These are phyloP conservation scores for Drosophila nannoptera DNA, from an alignment of 1,140 invertebrate species.

Conservation along the genomic window DNA sequence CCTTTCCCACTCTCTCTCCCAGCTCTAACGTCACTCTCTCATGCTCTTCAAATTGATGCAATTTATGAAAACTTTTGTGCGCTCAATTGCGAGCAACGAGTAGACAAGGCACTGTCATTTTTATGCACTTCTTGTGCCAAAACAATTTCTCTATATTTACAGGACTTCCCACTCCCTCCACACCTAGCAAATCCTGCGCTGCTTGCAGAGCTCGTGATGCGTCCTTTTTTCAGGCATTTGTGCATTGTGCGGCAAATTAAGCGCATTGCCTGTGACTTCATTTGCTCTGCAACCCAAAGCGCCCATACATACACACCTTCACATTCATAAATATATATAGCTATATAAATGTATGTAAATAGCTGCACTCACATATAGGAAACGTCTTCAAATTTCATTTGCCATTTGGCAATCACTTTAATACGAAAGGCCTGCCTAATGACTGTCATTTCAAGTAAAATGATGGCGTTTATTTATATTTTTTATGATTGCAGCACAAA, in stretches of 20 bases:
- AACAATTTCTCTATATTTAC: conserved; percentile 56
- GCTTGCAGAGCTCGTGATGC: conserved; percentile 32
- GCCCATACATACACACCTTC: conserved; percentile 43
- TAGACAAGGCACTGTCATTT: conserved; percentile 71
- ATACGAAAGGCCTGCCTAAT: conserved; percentile 67
- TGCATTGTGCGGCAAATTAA: conserved; percentile 73
- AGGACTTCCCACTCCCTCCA: conserved; percentile 27
- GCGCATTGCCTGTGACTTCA: conserved; percentile 71
- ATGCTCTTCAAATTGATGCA: conserved; percentile 68
- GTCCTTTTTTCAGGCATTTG: conserved; percentile 29
- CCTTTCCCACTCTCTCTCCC: neutral
- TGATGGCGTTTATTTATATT: conserved; percentile 65
- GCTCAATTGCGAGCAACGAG: conserved; percentile 64
- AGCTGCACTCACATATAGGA: conserved; percentile 3
- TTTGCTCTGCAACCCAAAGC: conserved; percentile 18
- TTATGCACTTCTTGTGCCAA: conserved; percentile 72
- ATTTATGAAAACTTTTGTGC: conserved; percentile 76
- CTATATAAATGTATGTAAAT: neutral
- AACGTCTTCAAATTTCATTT: conserved; percentile 55
- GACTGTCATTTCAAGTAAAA: conserved; percentile 55
- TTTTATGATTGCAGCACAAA: conserved; percentile 37
- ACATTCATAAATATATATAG: neutral
- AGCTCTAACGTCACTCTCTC: neutral
- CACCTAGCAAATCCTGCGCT: conserved; percentile 21
- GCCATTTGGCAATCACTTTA: conserved; percentile 61